Percentiles rank a stretch among this genome's conserved stretches.
phyloP scores from a whole-genome alignment of 2,797 vertebrate genomes.

The Labroides dimidiatus region DNA sequence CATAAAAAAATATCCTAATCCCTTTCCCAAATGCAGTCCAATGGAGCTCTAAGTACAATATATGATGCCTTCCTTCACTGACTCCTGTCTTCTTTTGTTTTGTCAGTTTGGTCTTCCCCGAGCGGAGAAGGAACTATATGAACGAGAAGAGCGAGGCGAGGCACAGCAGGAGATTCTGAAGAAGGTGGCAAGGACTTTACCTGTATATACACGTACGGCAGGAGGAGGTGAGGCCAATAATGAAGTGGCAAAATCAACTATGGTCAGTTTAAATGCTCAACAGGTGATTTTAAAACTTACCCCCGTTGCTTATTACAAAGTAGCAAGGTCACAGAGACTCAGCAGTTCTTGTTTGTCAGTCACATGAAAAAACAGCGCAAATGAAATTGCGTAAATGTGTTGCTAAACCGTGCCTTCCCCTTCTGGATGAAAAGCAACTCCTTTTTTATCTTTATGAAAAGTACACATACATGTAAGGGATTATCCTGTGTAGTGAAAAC shows the following conservation, averaged over 20 bases:
- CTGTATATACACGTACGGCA: constrained; percentile 89
- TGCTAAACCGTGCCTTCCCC: constrained; percentile 22
- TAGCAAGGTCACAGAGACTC: not conserved
- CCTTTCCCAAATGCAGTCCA: not conserved
- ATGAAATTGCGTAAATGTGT: not conserved
- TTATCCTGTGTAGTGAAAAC: not conserved
- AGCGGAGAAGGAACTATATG: constrained; percentile 92
- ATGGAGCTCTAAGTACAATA: not conserved
- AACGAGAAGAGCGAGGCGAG: constrained; percentile 92
- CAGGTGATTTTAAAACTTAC: not conserved
- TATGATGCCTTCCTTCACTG: not conserved
- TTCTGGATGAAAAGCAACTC: constrained; percentile 1
- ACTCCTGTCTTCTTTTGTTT: not conserved
- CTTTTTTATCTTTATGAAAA: not conserved
- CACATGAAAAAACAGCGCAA: not conserved
- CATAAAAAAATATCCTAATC: not conserved
- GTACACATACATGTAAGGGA: not conserved
- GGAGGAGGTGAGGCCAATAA: constrained; percentile 85
- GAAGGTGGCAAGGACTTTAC: constrained; percentile 89
- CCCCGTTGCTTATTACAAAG: not conserved
- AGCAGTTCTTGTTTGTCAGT: constrained; percentile 3
- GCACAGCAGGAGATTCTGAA: constrained; percentile 91
- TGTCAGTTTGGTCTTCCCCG: constrained; percentile 86
- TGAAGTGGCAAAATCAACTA: not conserved
- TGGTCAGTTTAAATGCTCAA: not conserved